Evolutionary conservation across 2,888 invertebrate species (phyloP).

Genomic region (Notodromas monacha): DNA sequence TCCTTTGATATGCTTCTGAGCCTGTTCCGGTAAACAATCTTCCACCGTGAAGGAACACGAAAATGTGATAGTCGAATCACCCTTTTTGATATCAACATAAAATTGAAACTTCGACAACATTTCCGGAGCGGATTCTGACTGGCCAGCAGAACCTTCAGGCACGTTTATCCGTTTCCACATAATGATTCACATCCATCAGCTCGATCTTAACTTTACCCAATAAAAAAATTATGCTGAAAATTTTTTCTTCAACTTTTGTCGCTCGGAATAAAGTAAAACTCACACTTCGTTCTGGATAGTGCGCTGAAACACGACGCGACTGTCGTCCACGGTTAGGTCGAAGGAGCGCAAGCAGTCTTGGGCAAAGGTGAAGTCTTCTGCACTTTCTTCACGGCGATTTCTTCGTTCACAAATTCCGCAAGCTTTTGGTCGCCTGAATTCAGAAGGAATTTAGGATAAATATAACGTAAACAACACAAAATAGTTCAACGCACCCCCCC

Average conservation of each 20-base stretch:
- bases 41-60: slow-evolving; percentile 37
- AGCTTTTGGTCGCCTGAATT: slow-evolving; percentile 63
- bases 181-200: slow-evolving; percentile 79
- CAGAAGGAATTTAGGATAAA: too few species aligned
- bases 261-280: slow-evolving; percentile 15
- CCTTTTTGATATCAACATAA: slow-evolving; percentile 47
- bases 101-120: slow-evolving; percentile 74
- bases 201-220: slow-evolving; percentile 1
- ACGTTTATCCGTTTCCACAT: slow-evolving; percentile 52
- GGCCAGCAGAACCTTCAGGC: too few species aligned
- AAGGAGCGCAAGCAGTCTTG: slow-evolving; percentile 46
- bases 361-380: slow-evolving; percentile 34
- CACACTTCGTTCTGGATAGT: slow-evolving; percentile 29
- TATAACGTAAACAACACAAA: too few species aligned
- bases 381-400: slow-evolving; percentile 58
- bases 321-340: slow-evolving; percentile 36
- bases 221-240: neutral
- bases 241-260: too few species aligned
- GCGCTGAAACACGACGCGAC: slow-evolving; percentile 41
- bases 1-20: slow-evolving; percentile 12
- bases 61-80: slow-evolving; percentile 36
- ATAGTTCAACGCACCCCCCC: too few species aligned
- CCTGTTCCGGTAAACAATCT: slow-evolving; percentile 22
- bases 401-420: slow-evolving; percentile 63
- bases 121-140: slow-evolving; percentile 31